Percentiles rank a stretch among this genome's conserved stretches.
Evolutionary conservation across 2,113 vertebrate species (phyloP).

Genomic region (Symphodus melops): DNA sequence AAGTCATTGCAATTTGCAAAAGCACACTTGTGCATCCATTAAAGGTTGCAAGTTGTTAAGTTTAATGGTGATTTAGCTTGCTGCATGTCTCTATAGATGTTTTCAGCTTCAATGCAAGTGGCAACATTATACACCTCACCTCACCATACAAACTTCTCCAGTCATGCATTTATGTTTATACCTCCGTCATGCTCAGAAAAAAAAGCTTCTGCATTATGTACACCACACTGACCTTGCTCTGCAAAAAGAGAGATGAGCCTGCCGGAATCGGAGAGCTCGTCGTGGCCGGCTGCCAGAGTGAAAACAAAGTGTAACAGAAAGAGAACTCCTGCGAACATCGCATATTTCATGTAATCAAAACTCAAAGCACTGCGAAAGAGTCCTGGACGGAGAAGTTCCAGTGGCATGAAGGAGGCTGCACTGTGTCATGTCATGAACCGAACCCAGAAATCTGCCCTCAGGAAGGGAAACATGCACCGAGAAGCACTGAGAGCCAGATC

Average conservation of each 20-base stretch:
- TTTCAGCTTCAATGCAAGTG: background rate
- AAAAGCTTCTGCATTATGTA: background rate
- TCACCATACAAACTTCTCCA: background rate
- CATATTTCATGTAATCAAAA: conserved; percentile 85
- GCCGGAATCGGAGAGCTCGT: conserved; percentile 72
- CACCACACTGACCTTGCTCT: conserved; percentile 89
- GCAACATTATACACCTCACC: background rate
- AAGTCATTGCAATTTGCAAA: background rate
- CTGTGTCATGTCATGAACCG: conserved; percentile 71
- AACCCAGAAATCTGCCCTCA: conserved; percentile 36
- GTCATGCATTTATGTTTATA: background rate
- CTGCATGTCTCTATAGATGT: background rate
- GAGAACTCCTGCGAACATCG: conserved; percentile 82
- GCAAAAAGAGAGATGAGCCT: conserved; percentile 81
- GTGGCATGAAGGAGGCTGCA: conserved; percentile 39
- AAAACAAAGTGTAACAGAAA: conserved; percentile 82
- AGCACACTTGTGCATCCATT: too few relatives aligned
- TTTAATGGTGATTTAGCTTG: too few relatives aligned
- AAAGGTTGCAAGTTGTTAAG: too few relatives aligned
- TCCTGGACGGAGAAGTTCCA: conserved; percentile 44
- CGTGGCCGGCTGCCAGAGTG: conserved; percentile 79
- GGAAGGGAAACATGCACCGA: conserved; percentile 52
- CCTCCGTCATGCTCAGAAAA: conserved; percentile 15
- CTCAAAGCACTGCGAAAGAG: conserved; percentile 46
- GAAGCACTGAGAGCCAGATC: conserved; percentile 56